A percentile compares a stretch with the other conserved stretches of the same genome.
Evolutionary conservation across 2,113 vertebrate species (phyloP).

Genomic region (Diadophis punctatus): DNA sequence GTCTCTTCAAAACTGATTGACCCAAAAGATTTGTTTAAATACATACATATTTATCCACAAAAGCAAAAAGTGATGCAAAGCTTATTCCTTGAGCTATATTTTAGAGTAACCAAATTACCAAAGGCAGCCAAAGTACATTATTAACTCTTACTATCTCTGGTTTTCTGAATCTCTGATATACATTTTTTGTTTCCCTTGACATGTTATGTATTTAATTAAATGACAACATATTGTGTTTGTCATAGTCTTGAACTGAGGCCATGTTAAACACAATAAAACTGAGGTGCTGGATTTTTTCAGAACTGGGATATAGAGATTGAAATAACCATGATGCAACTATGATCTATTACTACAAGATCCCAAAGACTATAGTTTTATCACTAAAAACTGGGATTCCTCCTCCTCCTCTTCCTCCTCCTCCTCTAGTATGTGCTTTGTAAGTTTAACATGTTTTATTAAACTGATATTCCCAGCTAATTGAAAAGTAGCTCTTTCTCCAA

Average conservation of each 20-base stretch:
- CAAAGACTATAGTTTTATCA: not conserved
- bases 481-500: not conserved
- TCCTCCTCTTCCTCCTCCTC: too few relatives aligned
- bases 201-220: conserved; percentile 1
- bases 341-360: not conserved
- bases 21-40: not conserved
- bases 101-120: not conserved
- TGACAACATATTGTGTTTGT: conserved; percentile 8
- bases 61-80: not conserved
- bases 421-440: not conserved
- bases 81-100: not conserved
- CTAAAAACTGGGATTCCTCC: not conserved
- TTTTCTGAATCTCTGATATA: not conserved
- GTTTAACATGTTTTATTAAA: not conserved
- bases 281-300: not conserved
- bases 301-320: not conserved
- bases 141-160: not conserved
- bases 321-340: not conserved
- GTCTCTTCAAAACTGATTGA: not conserved
- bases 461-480: not conserved
- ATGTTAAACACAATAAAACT: not conserved
- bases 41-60: not conserved
- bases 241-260: not conserved
- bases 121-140: not conserved
- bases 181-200: conserved; percentile 5